Percentiles rank a stretch among this genome's conserved stretches.
phyloP scores from a whole-genome alignment of 2,888 invertebrate species.

The Nebria brevicollis region DNA sequence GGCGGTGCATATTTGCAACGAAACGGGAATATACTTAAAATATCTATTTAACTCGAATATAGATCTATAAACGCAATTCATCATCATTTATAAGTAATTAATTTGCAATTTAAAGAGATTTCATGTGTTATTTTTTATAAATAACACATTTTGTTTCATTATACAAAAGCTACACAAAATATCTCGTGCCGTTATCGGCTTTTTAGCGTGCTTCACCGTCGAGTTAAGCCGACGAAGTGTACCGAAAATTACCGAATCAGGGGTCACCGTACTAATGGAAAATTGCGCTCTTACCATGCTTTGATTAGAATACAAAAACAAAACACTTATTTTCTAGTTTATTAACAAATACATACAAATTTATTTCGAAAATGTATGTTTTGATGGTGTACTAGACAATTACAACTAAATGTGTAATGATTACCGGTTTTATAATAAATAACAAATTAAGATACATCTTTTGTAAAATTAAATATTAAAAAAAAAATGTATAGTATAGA shows the following conservation, averaged over 20 bases:
- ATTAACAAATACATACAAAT: neutral
- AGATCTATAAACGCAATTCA: neutral
- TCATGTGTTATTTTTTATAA: neutral
- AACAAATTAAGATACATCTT: too few relatives aligned
- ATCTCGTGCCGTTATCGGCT: neutral
- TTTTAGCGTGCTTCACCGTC: neutral
- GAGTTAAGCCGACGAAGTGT: neutral
- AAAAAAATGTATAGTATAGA: too few relatives aligned
- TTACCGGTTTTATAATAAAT: too few relatives aligned
- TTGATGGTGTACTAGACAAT: neutral
- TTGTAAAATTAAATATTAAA: too few relatives aligned
- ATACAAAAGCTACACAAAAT: neutral
- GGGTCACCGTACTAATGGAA: neutral
- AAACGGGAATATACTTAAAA: neutral
- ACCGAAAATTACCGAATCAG: neutral
- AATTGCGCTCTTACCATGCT: neutral
- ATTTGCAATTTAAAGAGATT: neutral
- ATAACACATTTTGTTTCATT: neutral
- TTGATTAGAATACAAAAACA: neutral
- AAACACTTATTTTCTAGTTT: neutral
- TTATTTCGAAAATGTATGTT: neutral
- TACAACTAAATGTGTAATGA: too few relatives aligned
- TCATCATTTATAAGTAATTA: neutral
- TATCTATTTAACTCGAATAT: neutral
- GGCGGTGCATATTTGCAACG: neutral